Percentiles rank a stretch among this genome's conserved stretches.
phyloP scores from a whole-genome alignment of 64 coral and sea anemone species.

The Montipora foliosa region DNA sequence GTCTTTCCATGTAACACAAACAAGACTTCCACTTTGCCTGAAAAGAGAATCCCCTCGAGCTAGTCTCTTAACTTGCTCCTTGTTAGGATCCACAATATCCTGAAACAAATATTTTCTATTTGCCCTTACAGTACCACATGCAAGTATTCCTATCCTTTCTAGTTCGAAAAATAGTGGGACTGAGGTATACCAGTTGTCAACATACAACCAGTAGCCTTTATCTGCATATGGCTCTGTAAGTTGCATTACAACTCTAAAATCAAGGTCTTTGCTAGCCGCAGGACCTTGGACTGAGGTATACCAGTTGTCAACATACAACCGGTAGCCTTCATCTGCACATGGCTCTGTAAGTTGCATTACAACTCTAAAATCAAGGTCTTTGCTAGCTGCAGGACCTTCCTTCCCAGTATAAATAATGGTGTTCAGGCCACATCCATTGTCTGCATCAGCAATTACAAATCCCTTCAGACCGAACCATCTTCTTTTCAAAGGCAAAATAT shows the following conservation, averaged over 20 bases:
- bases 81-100: slow-evolving; percentile 5
- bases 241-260: neutral
- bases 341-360: too few relatives aligned
- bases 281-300: too few relatives aligned
- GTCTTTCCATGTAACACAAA: slow-evolving; percentile 38
- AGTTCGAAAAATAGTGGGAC: slow-evolving; percentile 6
- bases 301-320: too few relatives aligned
- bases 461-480: too few relatives aligned
- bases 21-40: slow-evolving; percentile 8
- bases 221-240: neutral
- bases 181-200: neutral
- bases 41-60: neutral
- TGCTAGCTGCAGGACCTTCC: too few relatives aligned
- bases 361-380: too few relatives aligned
- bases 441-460: too few relatives aligned
- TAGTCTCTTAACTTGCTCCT: neutral
- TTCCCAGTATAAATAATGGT: too few relatives aligned
- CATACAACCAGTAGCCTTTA: neutral
- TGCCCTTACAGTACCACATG: neutral
- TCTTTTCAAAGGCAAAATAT: too few relatives aligned
- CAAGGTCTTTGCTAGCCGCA: neutral
- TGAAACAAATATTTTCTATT: slow-evolving; percentile 17
- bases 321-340: too few relatives aligned
- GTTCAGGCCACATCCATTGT: too few relatives aligned
- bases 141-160: slow-evolving; percentile 1